These are phyloP conservation scores for Pyrochroa serraticornis DNA, from an alignment of 2,888 invertebrate species.

Conservation along the genomic window DNA sequence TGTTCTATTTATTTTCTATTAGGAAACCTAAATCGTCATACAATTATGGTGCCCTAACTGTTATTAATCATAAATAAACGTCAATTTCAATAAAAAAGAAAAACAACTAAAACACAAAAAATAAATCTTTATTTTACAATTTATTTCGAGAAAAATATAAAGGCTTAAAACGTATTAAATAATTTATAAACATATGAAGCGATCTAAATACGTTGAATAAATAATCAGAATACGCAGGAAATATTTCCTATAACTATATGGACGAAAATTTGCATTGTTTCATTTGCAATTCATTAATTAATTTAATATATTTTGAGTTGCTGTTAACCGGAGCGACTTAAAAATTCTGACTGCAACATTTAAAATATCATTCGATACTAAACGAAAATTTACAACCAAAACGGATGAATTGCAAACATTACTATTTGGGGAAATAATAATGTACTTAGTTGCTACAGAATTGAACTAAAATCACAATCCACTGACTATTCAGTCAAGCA, in stretches of 20 bases:
- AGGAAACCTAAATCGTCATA: too few species aligned
- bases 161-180: constrained; percentile 22
- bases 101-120: constrained; percentile 26
- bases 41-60: too few species aligned
- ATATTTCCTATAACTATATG: constrained; percentile 5
- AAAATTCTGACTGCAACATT: too few species aligned
- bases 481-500: constrained; percentile 35
- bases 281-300: constrained; percentile 10
- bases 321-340: too few species aligned
- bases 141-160: constrained; percentile 22
- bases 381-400: too few species aligned
- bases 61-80: not conserved
- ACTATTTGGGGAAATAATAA: constrained; percentile 7
- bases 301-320: constrained; percentile 1
- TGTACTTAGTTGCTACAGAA: constrained; percentile 26
- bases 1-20: too few species aligned
- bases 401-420: constrained; percentile 1
- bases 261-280: constrained; percentile 23
- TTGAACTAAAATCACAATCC: constrained; percentile 47
- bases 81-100: constrained; percentile 8
- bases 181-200: constrained; percentile 27
- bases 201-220: constrained; percentile 19
- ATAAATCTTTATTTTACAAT: constrained; percentile 28
- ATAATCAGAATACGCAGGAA: constrained; percentile 13
- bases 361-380: too few species aligned